These are phyloP conservation scores for Clostera curtula DNA, from an alignment of 2,888 invertebrate genomes.

Conservation along the genomic window DNA sequence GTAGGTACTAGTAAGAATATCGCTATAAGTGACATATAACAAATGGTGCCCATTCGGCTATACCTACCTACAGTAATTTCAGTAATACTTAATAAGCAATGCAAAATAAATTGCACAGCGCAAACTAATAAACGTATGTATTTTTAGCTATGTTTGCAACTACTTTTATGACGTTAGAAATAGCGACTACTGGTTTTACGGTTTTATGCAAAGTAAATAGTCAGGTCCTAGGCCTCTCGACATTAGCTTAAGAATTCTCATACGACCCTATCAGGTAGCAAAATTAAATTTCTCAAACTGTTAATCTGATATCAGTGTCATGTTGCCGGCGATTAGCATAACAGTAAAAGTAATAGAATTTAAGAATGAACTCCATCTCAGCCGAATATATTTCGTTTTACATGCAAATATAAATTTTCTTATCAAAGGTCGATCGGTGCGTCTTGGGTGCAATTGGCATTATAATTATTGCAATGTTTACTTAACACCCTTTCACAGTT, in stretches of 20 bases:
- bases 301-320: conserved; percentile 72
- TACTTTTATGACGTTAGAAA: no score
- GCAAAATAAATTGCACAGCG: no score
- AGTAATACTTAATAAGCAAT: no score
- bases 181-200: no score
- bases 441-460: conserved; percentile 63
- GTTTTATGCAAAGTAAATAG: no score
- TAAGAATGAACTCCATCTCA: conserved; percentile 50
- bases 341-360: conserved; percentile 56
- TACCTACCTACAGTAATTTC: no score
- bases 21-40: no score
- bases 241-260: conserved; percentile 1
- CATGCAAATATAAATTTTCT: conserved; percentile 66
- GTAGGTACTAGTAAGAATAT: no score
- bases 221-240: background rate
- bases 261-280: conserved; percentile 23
- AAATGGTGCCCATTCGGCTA: no score
- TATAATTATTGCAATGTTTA: conserved; percentile 76
- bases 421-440: conserved; percentile 55
- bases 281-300: conserved; percentile 43
- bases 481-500: conserved; percentile 76
- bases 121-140: no score
- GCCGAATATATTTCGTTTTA: conserved; percentile 48
- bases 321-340: conserved; percentile 65
- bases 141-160: no score